A percentile compares a stretch with the other conserved stretches of the same genome.
These are phyloP conservation scores for Brachionus manjavacas DNA, from an alignment of 1,140 invertebrate genomes.

Conservation along the genomic window DNA sequence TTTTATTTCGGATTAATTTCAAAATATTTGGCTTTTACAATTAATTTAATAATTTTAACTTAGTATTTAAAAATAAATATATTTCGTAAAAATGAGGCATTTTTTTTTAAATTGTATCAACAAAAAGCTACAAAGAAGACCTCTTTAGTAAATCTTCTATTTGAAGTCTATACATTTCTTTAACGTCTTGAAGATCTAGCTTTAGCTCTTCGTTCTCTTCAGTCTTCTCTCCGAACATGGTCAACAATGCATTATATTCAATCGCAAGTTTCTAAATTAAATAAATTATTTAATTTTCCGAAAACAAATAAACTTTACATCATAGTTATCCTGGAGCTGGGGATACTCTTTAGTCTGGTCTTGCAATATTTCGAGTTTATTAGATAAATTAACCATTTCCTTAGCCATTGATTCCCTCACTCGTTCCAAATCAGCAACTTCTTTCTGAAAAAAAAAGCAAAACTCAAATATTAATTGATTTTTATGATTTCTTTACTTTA, in stretches of 20 bases:
- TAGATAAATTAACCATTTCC: slow-evolving; percentile 71
- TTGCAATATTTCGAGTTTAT: slow-evolving; percentile 66
- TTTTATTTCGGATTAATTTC: no score
- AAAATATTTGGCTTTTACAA: neutral
- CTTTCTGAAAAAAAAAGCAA: slow-evolving; percentile 62
- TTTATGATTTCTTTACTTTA: slow-evolving; percentile 43
- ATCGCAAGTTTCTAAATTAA: slow-evolving; percentile 64
- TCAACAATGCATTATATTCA: slow-evolving; percentile 75
- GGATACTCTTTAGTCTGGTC: slow-evolving; percentile 58
- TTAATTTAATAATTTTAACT: neutral
- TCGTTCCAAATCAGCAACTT: slow-evolving; percentile 69
- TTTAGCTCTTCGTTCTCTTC: slow-evolving; percentile 81
- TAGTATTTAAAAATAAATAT: neutral
- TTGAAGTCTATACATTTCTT: slow-evolving; percentile 87
- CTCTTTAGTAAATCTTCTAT: slow-evolving; percentile 50
- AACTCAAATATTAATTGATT: no score
- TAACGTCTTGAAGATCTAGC: slow-evolving; percentile 84
- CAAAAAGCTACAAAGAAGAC: neutral
- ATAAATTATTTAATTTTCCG: neutral
- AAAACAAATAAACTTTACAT: slow-evolving; percentile 47
- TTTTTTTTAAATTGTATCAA: neutral
- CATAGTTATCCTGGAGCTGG: slow-evolving; percentile 58
- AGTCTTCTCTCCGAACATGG: slow-evolving; percentile 84
- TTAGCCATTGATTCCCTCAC: slow-evolving; percentile 70
- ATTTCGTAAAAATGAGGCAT: neutral